Percentiles rank a stretch among this genome's conserved stretches.
phyloP scores from a whole-genome alignment of 2,113 vertebrate genomes.

The Catharus minimus region DNA sequence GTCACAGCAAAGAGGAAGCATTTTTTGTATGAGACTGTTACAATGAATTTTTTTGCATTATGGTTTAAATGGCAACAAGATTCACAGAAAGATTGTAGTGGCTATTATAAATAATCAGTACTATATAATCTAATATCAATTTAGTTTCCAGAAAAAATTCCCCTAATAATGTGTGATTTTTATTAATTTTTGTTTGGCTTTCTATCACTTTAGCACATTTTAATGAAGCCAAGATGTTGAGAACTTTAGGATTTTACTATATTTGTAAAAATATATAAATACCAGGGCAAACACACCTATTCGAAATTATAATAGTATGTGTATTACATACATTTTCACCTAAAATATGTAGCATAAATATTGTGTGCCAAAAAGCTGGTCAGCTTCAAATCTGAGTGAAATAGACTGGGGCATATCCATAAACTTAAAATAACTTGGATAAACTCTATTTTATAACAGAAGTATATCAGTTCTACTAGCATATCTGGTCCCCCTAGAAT shows the following conservation, averaged over 20 bases:
- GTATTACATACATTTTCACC: neutral
- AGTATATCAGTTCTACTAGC: neutral
- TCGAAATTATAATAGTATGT: neutral
- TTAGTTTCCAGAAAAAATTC: neutral
- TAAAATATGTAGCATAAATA: neutral
- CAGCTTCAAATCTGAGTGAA: neutral
- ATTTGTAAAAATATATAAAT: neutral
- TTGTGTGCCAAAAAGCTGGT: neutral
- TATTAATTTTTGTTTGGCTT: neutral
- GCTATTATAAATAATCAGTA: neutral
- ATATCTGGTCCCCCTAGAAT: neutral
- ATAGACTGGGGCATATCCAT: neutral
- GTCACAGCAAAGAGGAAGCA: neutral
- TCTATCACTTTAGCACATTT: neutral
- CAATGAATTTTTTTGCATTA: neutral
- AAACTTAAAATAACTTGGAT: neutral
- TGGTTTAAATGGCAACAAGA: neutral
- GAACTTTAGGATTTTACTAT: neutral
- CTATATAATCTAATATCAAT: neutral
- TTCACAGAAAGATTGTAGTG: neutral
- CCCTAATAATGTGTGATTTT: neutral
- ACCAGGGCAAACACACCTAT: neutral
- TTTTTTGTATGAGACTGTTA: neutral
- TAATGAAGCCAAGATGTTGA: neutral
- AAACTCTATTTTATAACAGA: neutral